phyloP scores from a whole-genome alignment of 2,797 vertebrate genomes.

The Intellagama lesueurii region DNA sequence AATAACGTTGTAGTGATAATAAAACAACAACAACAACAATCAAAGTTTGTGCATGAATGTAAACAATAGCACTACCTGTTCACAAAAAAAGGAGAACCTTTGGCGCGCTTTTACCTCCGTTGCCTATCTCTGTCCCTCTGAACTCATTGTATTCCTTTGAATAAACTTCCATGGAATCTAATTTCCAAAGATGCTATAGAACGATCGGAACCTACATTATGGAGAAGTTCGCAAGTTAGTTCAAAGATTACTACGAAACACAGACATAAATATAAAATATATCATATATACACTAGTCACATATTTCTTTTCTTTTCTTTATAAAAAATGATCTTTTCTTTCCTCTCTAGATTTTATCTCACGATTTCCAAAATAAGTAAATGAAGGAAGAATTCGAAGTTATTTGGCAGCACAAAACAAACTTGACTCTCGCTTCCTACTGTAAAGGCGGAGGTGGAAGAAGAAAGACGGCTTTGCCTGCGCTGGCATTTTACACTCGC shows the following conservation, averaged over 20 bases:
- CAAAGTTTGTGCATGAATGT: not conserved
- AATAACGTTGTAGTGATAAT: not conserved
- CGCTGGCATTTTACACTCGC: not conserved
- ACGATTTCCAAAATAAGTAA: not conserved
- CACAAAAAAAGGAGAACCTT: no score
- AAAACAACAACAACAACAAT: not conserved
- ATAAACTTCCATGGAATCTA: not conserved
- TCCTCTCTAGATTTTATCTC: not conserved
- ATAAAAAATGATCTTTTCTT: no score
- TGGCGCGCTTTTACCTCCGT: not conserved
- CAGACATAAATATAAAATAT: no score
- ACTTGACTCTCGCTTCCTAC: not conserved
- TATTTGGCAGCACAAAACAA: not conserved
- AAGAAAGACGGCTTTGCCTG: not conserved
- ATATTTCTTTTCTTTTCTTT: no score
- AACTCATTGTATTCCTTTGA: not conserved
- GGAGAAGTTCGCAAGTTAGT: no score
- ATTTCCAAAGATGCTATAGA: not conserved
- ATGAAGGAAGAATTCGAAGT: not conserved
- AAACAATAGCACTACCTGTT: not conserved
- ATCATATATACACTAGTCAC: not conserved
- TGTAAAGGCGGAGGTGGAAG: not conserved
- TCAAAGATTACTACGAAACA: no score
- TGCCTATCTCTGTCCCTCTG: not conserved
- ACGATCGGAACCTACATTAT: no score